Conservation (phyloP, 2,888 invertebrate genomes). For the Rotaria socialis region DNA sequence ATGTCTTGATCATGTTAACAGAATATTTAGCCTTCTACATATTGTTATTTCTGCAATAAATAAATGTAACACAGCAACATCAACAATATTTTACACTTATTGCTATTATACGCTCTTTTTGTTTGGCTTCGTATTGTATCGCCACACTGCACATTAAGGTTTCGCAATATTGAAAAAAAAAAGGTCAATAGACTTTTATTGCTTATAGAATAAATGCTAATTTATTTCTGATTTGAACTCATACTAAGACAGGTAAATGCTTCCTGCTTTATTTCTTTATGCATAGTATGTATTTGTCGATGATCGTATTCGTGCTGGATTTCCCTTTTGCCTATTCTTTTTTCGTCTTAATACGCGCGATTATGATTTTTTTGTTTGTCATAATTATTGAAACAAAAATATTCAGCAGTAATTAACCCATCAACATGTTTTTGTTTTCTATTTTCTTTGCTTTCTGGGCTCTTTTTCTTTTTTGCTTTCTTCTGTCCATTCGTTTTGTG, state of each 20-base stretch:
- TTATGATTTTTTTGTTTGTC: background rate
- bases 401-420: background rate
- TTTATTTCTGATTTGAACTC: constrained; percentile 19
- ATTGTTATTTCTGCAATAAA: constrained; percentile 19
- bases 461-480: background rate
- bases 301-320: background rate
- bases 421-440: constrained; percentile 18
- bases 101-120: background rate
- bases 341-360: too few relatives aligned
- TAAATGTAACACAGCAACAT: background rate
- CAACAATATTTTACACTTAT: constrained; percentile 10
- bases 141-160: background rate
- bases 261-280: background rate
- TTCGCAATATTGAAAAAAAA: background rate
- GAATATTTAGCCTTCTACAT: background rate
- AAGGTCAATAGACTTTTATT: constrained; percentile 15
- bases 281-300: background rate
- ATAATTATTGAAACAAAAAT: background rate
- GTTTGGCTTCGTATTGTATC: background rate
- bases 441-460: background rate
- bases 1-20: constrained; percentile 13
- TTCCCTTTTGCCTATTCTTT: background rate
- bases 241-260: constrained; percentile 17
- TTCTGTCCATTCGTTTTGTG: background rate
- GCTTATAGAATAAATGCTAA: constrained; percentile 9